Conservation (phyloP, 2,797 vertebrate genomes). For the Aselliscus stoliczkanus region DNA sequence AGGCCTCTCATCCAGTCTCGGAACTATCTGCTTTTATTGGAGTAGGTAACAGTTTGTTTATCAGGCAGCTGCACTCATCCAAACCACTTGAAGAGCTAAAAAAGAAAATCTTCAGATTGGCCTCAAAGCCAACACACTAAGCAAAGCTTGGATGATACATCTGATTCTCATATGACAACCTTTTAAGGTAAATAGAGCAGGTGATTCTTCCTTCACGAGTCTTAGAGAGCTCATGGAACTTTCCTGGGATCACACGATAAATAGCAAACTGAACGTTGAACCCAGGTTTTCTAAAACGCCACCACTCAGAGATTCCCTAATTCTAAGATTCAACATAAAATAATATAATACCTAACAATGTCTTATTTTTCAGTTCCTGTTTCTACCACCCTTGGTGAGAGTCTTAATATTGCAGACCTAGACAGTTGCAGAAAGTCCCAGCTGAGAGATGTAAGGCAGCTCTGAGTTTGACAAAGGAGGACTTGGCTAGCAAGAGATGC, state of each 20-base stretch:
- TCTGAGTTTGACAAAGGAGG: background rate
- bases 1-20: background rate
- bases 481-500: background rate
- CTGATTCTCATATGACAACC: background rate
- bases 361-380: background rate
- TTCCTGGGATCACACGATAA: background rate
- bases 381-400: background rate
- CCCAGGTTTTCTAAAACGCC: background rate
- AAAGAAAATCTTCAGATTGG: background rate
- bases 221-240: background rate
- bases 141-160: background rate
- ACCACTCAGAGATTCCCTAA: background rate
- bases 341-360: background rate
- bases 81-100: background rate
- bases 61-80: background rate
- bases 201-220: background rate
- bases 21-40: background rate
- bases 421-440: background rate
- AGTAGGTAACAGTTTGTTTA: background rate
- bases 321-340: background rate
- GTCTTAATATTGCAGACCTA: background rate
- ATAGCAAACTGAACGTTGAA: background rate
- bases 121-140: background rate
- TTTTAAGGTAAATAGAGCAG: background rate
- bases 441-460: background rate